Percentiles rank a stretch among this genome's conserved stretches.
Conservation (phyloP, 2,113 vertebrate genomes). For the Poeciliopsis prolifica region DNA sequence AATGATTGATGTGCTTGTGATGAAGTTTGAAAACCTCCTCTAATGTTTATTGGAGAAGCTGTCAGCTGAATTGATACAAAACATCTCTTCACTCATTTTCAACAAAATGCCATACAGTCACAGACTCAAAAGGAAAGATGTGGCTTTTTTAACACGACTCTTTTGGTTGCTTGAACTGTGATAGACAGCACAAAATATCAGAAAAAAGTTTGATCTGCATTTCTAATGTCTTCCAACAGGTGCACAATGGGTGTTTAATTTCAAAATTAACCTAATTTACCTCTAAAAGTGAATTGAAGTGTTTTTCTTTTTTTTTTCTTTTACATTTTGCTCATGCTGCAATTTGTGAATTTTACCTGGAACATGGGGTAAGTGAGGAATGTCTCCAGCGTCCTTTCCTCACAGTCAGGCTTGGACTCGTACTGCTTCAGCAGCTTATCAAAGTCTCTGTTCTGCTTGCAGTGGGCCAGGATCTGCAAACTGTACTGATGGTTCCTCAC, state of each 20-base stretch:
- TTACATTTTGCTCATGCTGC: background rate
- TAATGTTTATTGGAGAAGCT: background rate
- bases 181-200: background rate
- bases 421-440: conserved; percentile 98
- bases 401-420: conserved; percentile 96
- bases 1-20: background rate
- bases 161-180: background rate
- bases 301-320: background rate
- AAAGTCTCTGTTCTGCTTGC: conserved; percentile 98
- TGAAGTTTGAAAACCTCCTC: background rate
- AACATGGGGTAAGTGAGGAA: conserved; percentile 99
- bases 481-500: conserved; percentile 99
- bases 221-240: background rate
- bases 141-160: background rate
- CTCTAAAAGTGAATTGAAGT: no score
- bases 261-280: background rate
- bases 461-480: conserved; percentile 97
- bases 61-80: background rate
- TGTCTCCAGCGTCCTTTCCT: conserved; percentile 96
- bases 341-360: conserved; percentile 62
- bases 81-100: background rate
- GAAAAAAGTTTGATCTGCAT: background rate
- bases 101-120: background rate
- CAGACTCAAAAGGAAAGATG: background rate
- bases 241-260: background rate